phyloP scores from a whole-genome alignment of 1,140 invertebrate species.

The Oedothorax gibbosus region DNA sequence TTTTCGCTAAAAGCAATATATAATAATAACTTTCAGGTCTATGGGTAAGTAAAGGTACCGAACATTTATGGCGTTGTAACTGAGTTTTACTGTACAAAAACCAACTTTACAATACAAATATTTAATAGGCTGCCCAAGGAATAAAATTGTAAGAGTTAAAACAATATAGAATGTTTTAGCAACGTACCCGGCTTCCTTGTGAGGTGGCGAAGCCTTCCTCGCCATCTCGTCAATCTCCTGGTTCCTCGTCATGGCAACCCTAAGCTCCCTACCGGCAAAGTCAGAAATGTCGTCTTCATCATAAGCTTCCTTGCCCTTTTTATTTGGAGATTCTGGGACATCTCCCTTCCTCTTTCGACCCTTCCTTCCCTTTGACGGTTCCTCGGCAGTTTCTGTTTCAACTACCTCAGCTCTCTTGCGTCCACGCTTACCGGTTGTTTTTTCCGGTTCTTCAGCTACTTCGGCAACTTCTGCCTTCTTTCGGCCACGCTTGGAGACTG shows the following conservation, averaged over 20 bases:
- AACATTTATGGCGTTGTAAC: too few relatives aligned
- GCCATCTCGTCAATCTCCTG: background rate
- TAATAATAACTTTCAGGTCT: too few relatives aligned
- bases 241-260: conserved; percentile 8
- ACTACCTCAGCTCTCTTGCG: background rate
- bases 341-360: background rate
- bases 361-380: background rate
- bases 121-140: too few relatives aligned
- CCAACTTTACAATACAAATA: too few relatives aligned
- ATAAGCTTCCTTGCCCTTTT: background rate
- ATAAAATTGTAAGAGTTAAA: too few relatives aligned
- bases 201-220: too few relatives aligned
- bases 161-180: too few relatives aligned
- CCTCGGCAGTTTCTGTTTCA: background rate
- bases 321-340: background rate
- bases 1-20: too few relatives aligned
- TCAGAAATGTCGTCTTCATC: background rate
- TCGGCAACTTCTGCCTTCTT: background rate
- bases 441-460: background rate
- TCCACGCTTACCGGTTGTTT: background rate
- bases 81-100: too few relatives aligned
- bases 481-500: background rate
- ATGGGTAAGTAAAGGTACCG: too few relatives aligned
- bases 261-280: background rate
- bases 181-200: background rate